Base-by-base conservation (phyloP, 1,140 invertebrate species). In the Octopus sinensis region DNA sequence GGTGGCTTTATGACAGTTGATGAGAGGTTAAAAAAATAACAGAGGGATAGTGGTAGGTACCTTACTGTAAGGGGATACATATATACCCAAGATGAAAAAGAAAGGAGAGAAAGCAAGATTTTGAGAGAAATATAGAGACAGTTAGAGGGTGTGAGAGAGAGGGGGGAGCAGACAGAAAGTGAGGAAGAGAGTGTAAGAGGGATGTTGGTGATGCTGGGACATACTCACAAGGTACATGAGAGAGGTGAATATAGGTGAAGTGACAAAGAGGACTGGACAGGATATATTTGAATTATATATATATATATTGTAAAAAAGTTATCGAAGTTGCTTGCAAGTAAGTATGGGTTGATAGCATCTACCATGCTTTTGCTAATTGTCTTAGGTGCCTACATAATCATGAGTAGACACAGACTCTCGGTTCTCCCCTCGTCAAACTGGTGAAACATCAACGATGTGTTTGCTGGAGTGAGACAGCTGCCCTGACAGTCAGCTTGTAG, bases 71-170 rank as follows among this genome's bases (percentile, higher is more conserved):
- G 23, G 10, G 23, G 17, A 52, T 9, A 54, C 6, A 54, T 7
- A 52, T n/a, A n/a, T n/a, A 54, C 10, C 12, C 6, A 51, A 9
- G 52, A 12, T 10, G 23, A 53, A 52, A 78, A 82, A 51, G 62
- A 30, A 30, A 54, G 12, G n/a, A 54, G 53, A 12, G 53, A 23
- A 4, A 43, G 76, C 10, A 13, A 23, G 23, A 30, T 4, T 17
- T 12, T n/a, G 4, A 83, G 13, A 51, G 9, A 5, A 51, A 79
- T 54, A 9, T 5, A 30, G 53, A 9, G 90, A 85, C 30, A 89
- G 90, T 79, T 9, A 82, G 43, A 82, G 17, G 62, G 54, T 68
- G 53, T 30, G 17, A 82, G 10, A 82, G 68, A 82, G 80, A 83
- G 76, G 79, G 77, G 79, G 77, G 79, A 43, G 79, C 9, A 79